phyloP scores from a whole-genome alignment of 2,888 invertebrate species.

The Andrena haemorrhoa region DNA sequence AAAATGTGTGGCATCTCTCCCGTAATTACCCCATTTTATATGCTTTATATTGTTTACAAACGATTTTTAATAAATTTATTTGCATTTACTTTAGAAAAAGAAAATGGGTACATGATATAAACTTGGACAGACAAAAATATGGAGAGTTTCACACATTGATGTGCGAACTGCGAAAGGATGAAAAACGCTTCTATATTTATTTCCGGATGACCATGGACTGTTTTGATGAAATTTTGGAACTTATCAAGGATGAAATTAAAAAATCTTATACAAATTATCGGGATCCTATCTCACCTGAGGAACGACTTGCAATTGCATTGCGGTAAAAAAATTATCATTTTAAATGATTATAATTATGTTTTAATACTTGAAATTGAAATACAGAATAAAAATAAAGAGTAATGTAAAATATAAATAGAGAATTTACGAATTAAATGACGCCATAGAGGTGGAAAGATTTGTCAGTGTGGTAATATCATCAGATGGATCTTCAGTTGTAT shows the following conservation, averaged over 20 bases:
- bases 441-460: background rate
- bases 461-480: background rate
- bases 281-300: background rate
- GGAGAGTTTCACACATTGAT: background rate
- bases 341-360: background rate
- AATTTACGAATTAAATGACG: background rate
- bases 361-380: background rate
- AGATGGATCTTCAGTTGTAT: background rate
- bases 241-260: background rate
- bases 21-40: background rate
- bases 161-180: background rate
- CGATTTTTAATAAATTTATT: background rate
- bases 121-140: background rate
- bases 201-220: background rate
- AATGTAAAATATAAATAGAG: background rate
- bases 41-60: background rate
- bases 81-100: background rate
- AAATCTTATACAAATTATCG: conserved; percentile 5
- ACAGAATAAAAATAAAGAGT: background rate
- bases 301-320: background rate
- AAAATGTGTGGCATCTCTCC: background rate
- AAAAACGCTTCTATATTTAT: conserved; percentile 1
- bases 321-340: background rate
- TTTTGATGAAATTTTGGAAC: conserved; percentile 8
- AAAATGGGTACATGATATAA: conserved; percentile 1